These are phyloP conservation scores for Acanthis flammea DNA, from an alignment of 2,797 vertebrate species.

Conservation along the genomic window DNA sequence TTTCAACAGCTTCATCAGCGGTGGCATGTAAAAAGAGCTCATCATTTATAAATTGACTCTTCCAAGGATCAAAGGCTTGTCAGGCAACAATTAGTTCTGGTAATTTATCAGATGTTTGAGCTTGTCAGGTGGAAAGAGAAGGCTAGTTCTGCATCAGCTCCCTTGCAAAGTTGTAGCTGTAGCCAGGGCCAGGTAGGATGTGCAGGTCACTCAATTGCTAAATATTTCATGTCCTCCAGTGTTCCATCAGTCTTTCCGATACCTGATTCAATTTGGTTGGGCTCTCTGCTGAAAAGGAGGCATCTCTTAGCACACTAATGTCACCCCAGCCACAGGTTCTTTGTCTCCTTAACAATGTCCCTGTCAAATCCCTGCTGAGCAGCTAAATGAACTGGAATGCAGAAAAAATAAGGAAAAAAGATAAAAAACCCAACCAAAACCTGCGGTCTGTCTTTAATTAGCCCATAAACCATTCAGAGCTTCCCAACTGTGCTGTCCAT, in stretches of 20 bases:
- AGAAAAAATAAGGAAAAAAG: not conserved
- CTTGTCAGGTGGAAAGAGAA: slow-evolving; percentile 41
- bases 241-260: not conserved
- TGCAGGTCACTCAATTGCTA: not conserved
- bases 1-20: not conserved
- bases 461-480: not conserved
- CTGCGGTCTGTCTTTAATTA: not conserved
- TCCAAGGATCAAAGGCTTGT: slow-evolving; percentile 39
- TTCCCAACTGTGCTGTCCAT: not conserved
- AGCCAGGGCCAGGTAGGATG: not conserved
- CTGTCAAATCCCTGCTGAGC: not conserved
- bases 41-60: slow-evolving; percentile 16
- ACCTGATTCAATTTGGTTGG: slow-evolving; percentile 1
- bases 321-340: not conserved
- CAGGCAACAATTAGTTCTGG: slow-evolving; percentile 9
- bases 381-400: not conserved
- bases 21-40: not conserved
- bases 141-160: slow-evolving; percentile 39
- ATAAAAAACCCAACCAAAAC: not conserved
- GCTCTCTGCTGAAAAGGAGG: not conserved
- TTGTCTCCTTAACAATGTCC: not conserved
- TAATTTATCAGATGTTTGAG: slow-evolving; percentile 44
- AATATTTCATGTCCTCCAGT: not conserved
- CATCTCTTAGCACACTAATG: not conserved
- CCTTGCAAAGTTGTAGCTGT: not conserved